phyloP scores from a whole-genome alignment of 2,888 invertebrate genomes.

The Odontocerum albicorne region DNA sequence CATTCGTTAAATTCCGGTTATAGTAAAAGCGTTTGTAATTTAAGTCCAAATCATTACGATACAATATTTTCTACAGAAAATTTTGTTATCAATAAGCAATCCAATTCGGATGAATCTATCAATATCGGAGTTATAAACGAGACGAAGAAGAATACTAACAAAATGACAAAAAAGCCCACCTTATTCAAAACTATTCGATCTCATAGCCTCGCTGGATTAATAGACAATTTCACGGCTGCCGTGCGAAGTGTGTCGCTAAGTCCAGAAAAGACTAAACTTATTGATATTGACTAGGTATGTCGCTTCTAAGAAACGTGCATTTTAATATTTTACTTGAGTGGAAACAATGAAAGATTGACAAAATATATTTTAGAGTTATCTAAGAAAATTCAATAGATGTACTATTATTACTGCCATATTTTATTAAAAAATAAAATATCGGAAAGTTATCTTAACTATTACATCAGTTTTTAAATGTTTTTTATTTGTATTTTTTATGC shows the following conservation, averaged over 20 bases:
- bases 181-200: conserved; percentile 48
- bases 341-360: too few species aligned
- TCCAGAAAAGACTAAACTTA: conserved; percentile 47
- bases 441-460: too few species aligned
- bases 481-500: conserved; percentile 28
- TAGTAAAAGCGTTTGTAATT: conserved; percentile 39
- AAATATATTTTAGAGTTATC: too few species aligned
- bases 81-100: conserved; percentile 46
- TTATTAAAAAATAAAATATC: too few species aligned
- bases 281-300: too few species aligned
- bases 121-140: conserved; percentile 36
- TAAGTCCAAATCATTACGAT: conserved; percentile 54
- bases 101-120: conserved; percentile 42
- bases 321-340: too few species aligned
- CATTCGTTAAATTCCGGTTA: conserved; percentile 10
- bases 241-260: conserved; percentile 38
- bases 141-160: conserved; percentile 38
- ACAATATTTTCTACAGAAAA: conserved; percentile 56
- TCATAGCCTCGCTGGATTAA: conserved; percentile 46
- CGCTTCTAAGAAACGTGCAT: too few species aligned
- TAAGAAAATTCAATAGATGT: too few species aligned
- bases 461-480: not conserved
- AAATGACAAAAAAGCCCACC: conserved; percentile 42
- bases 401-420: too few species aligned
- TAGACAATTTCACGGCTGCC: conserved; percentile 39